Conservation (phyloP, 2,113 vertebrate genomes). For the Scomber colias region DNA sequence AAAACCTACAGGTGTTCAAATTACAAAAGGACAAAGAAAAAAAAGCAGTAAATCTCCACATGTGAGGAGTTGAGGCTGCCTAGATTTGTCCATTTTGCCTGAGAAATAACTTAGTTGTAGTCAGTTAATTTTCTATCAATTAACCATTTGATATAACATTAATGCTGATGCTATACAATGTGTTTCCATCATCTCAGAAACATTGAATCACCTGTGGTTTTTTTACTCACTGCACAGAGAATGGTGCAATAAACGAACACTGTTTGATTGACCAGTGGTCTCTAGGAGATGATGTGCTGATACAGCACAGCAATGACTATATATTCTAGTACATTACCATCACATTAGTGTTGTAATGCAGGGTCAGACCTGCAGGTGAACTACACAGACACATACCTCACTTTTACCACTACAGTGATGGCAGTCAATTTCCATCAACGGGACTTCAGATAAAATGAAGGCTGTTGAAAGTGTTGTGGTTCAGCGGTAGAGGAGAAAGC, state of each 20-base stretch:
- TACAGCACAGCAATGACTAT: too few species aligned
- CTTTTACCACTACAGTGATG: background rate
- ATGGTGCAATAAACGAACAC: too few species aligned
- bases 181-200: background rate
- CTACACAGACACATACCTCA: background rate
- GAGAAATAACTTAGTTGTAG: too few species aligned
- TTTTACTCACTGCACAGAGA: too few species aligned
- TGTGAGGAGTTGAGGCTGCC: background rate
- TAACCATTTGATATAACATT: too few species aligned
- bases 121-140: too few species aligned
- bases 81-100: too few species aligned
- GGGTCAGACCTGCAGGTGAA: background rate
- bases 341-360: background rate
- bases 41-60: background rate
- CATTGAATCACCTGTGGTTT: too few species aligned
- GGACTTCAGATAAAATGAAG: background rate
- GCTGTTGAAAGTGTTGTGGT: slow-evolving; percentile 12
- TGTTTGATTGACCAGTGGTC: too few species aligned
- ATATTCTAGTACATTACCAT: background rate
- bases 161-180: too few species aligned
- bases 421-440: slow-evolving; percentile 5
- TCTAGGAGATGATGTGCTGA: too few species aligned
- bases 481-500: slow-evolving; percentile 19
- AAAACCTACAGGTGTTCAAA: background rate
- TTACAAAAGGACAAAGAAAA: background rate